Conservation (phyloP, 2,888 invertebrate species). For the Mythimna albipuncta region DNA sequence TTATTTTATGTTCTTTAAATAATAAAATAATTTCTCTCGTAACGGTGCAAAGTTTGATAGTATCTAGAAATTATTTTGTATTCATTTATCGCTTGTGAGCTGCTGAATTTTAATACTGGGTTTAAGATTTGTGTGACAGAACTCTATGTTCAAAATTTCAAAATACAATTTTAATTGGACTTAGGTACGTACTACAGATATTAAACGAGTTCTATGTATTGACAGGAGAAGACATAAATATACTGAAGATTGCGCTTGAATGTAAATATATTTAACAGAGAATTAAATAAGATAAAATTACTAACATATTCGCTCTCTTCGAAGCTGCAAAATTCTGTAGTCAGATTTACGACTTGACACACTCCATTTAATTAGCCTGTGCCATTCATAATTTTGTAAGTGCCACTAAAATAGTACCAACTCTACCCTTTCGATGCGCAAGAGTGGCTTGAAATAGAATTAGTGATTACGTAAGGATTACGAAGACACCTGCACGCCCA, state of each 20-base stretch:
- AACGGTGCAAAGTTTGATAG: no score
- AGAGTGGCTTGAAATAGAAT: constrained; percentile 60
- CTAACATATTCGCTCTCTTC: neutral
- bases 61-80: no score
- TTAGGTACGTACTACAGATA: no score
- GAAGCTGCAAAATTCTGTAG: constrained; percentile 2
- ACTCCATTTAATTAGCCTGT: constrained; percentile 7
- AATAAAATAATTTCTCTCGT: no score
- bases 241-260: neutral
- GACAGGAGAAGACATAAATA: neutral
- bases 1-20: neutral
- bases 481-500: constrained; percentile 58
- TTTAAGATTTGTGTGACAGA: no score
- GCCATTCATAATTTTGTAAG: constrained; percentile 26
- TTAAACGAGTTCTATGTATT: no score
- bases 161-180: no score
- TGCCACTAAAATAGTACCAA: constrained; percentile 35
- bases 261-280: neutral
- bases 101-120: no score
- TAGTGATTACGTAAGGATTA: constrained; percentile 70
- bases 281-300: neutral
- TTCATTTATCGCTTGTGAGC: no score
- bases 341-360: neutral
- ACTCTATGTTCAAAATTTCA: no score
- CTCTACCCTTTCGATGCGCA: constrained; percentile 58